A percentile compares a stretch with the other conserved stretches of the same genome.
phyloP scores from a whole-genome alignment of 2,888 invertebrate genomes.

The Ophioninae sp. region DNA sequence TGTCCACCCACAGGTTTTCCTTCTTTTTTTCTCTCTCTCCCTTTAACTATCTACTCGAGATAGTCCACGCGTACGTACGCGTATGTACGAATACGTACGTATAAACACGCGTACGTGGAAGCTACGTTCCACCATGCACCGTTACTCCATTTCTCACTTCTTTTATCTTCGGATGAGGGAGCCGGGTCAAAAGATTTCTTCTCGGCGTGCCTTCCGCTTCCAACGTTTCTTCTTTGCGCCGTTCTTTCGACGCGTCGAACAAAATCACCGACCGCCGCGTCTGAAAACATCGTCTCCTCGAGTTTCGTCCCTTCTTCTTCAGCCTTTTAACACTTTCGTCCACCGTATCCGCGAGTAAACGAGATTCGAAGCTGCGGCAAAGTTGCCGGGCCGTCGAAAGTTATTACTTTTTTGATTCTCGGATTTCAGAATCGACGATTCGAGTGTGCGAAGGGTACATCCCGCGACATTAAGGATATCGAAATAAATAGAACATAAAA shows the following conservation, averaged over 20 bases:
- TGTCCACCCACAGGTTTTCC: conserved; percentile 42
- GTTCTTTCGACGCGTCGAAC: conserved; percentile 1
- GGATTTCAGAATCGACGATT: too few relatives aligned
- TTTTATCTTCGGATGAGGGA: conserved; percentile 19
- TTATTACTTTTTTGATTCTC: too few relatives aligned
- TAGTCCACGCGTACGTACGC: conserved; percentile 15
- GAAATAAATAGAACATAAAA: too few relatives aligned
- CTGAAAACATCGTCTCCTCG: neutral
- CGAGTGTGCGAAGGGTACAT: too few relatives aligned
- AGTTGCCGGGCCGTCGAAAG: too few relatives aligned
- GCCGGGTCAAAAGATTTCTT: conserved; percentile 24
- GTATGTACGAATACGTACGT: neutral
- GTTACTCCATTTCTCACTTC: conserved; percentile 43
- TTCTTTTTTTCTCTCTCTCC: conserved; percentile 13
- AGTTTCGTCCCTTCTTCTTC: too few relatives aligned
- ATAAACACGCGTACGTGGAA: neutral
- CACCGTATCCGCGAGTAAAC: too few relatives aligned
- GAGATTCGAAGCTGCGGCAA: too few relatives aligned
- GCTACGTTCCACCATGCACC: conserved; percentile 5
- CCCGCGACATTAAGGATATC: too few relatives aligned
- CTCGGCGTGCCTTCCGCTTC: conserved; percentile 10
- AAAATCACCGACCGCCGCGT: neutral
- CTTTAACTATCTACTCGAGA: conserved; percentile 1
- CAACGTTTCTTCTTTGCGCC: conserved; percentile 2
- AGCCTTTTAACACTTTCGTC: too few relatives aligned